Evolutionary conservation across 2,113 vertebrate genomes (phyloP).

Genomic region (Propithecus coquereli): DNA sequence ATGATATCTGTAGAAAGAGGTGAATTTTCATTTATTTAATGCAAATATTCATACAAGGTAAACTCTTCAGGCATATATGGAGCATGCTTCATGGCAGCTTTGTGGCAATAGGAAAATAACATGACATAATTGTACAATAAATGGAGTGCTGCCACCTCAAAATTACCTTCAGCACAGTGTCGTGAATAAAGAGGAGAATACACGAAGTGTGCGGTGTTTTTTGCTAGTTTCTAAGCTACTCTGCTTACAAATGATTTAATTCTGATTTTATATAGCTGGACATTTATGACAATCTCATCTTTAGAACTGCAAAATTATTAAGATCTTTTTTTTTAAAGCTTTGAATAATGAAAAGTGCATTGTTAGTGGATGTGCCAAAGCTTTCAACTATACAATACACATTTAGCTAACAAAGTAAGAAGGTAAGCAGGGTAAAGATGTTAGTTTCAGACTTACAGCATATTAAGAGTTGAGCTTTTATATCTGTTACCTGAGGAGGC

Average conservation of each 20-base stretch:
- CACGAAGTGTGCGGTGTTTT: constrained; percentile 68
- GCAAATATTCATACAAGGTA: constrained; percentile 83
- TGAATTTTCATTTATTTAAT: constrained; percentile 86
- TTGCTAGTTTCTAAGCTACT: constrained; percentile 69
- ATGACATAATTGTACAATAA: constrained; percentile 84
- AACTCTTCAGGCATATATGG: constrained; percentile 80
- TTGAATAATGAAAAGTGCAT: constrained; percentile 62
- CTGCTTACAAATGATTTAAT: constrained; percentile 77
- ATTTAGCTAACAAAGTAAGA: constrained; percentile 37
- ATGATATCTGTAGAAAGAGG: constrained; percentile 79
- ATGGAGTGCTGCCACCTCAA: constrained; percentile 77
- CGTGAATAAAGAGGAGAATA: constrained; percentile 73
- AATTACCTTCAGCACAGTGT: constrained; percentile 75
- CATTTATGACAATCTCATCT: constrained; percentile 73
- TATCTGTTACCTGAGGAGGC: neutral
- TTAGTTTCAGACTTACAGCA: neutral
- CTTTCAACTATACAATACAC: constrained; percentile 23
- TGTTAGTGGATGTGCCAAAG: constrained; percentile 58
- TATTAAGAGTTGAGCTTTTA: neutral
- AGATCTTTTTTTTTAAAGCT: constrained; percentile 60
- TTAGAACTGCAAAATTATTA: constrained; percentile 72
- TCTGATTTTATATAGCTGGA: constrained; percentile 66
- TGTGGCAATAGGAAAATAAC: constrained; percentile 83
- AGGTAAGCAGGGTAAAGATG: neutral
- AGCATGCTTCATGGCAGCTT: constrained; percentile 79